phyloP scores from a whole-genome alignment of 2,888 invertebrate species.

The Leptogaster cylindrica region DNA sequence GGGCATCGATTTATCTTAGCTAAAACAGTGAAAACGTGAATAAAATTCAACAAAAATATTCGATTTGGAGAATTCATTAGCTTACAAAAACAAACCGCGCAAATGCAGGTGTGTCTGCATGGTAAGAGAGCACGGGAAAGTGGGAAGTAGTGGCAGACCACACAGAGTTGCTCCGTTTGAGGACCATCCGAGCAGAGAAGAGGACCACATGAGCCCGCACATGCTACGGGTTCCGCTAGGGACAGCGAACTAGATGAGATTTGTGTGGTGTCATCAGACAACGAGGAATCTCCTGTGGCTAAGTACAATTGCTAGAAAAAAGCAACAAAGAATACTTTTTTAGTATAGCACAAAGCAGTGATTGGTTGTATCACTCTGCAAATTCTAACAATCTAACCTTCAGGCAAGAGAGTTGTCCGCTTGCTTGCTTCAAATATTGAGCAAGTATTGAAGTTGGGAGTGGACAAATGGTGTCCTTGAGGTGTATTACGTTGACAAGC shows the following conservation, averaged over 20 bases:
- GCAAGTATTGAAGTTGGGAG: constrained; percentile 82
- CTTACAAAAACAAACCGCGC: constrained; percentile 76
- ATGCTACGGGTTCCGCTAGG: constrained; percentile 65
- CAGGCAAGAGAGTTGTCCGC: constrained; percentile 80
- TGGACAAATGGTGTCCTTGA: constrained; percentile 80
- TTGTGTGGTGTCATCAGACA: constrained; percentile 64
- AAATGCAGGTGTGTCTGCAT: constrained; percentile 86
- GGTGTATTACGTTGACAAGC: constrained; percentile 81
- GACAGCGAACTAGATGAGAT: constrained; percentile 58
- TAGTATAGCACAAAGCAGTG: too few species aligned
- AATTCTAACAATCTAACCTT: constrained; percentile 73
- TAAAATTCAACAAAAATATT: too few species aligned
- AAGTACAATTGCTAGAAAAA: constrained; percentile 76
- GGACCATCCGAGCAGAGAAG: constrained; percentile 53
- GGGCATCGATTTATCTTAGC: constrained; percentile 84
- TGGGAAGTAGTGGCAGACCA: constrained; percentile 81
- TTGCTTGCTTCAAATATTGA: constrained; percentile 85
- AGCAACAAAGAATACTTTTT: neutral
- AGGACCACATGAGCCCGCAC: constrained; percentile 56
- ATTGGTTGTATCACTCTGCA: too few species aligned
- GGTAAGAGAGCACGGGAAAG: constrained; percentile 81
- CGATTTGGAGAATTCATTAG: too few species aligned
- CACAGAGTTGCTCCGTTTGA: constrained; percentile 73
- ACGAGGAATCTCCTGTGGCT: constrained; percentile 71
- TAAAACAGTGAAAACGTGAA: too few species aligned